A percentile compares a stretch with the other conserved stretches of the same genome.
Evolutionary conservation across 2,113 vertebrate species (phyloP).

Genomic region (Podarcis cretensis): DNA sequence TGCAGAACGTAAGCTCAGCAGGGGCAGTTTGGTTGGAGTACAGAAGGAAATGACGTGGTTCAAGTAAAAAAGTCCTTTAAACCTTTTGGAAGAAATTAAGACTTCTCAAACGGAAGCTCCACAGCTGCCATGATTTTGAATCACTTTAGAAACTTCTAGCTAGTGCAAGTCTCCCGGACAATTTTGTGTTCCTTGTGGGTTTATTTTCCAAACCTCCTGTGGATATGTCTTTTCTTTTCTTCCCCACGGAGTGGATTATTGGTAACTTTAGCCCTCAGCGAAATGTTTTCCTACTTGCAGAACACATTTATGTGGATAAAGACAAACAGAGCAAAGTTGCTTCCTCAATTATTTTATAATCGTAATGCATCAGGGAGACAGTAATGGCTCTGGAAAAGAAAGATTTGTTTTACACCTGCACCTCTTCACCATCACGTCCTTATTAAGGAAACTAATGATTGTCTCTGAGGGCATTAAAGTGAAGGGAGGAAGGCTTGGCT

Average conservation of each 20-base stretch:
- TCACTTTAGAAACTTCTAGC: not conserved
- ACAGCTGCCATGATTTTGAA: not conserved
- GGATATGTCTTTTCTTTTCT: not conserved
- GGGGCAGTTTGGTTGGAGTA: not conserved
- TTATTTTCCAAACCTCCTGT: not conserved
- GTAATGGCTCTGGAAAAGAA: not conserved
- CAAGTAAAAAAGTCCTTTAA: not conserved
- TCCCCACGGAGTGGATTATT: not conserved
- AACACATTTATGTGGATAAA: not conserved
- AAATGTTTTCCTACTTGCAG: not conserved
- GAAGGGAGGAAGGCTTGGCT: not conserved
- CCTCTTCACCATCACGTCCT: conserved; percentile 8
- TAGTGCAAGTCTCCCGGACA: fast-evolving
- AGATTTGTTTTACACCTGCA: not conserved
- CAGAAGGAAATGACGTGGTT: not conserved
- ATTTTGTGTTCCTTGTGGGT: not conserved
- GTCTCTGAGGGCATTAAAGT: not conserved
- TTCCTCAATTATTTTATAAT: not conserved
- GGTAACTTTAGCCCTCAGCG: not conserved
- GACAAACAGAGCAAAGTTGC: not conserved
- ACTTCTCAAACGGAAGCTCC: not conserved
- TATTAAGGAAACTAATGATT: not conserved
- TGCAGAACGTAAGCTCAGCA: no score
- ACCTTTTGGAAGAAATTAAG: not conserved
- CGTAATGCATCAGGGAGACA: not conserved